phyloP scores from a whole-genome alignment of 2,888 invertebrate species.

The Panopea generosa region DNA sequence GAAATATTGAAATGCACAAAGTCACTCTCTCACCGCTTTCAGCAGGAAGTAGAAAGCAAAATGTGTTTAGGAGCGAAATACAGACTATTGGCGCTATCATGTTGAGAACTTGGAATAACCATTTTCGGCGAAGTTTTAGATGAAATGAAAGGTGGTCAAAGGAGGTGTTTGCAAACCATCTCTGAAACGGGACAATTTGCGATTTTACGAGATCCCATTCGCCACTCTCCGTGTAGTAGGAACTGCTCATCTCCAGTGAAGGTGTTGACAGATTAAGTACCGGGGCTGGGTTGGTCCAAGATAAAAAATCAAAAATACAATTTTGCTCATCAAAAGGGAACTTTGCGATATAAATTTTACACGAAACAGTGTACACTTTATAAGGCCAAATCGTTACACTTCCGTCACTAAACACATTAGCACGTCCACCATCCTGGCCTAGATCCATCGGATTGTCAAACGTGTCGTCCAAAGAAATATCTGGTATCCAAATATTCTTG shows the following conservation, averaged over 20 bases:
- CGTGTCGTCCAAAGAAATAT: slow-evolving; percentile 39
- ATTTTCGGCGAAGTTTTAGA: slow-evolving; percentile 31
- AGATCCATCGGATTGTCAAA: slow-evolving; percentile 55
- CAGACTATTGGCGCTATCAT: slow-evolving; percentile 45
- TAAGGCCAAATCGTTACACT: slow-evolving; percentile 56
- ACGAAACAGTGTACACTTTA: slow-evolving; percentile 39
- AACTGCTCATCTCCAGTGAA: slow-evolving; percentile 1
- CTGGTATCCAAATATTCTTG: slow-evolving; percentile 55
- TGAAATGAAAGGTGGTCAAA: slow-evolving; percentile 28
- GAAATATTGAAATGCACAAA: slow-evolving; percentile 55
- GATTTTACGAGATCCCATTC: slow-evolving; percentile 37
- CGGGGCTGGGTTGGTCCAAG: slow-evolving; percentile 51
- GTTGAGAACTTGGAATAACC: slow-evolving; percentile 45
- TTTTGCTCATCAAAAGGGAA: slow-evolving; percentile 67
- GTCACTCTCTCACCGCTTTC: slow-evolving; percentile 54
- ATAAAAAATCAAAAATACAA: slow-evolving; percentile 60
- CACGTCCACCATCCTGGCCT: slow-evolving; percentile 48
- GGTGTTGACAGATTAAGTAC: slow-evolving; percentile 25
- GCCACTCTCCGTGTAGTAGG: slow-evolving; percentile 30
- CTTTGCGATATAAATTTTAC: slow-evolving; percentile 42
- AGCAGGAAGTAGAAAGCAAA: slow-evolving; percentile 49
- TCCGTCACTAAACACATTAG: slow-evolving; percentile 43
- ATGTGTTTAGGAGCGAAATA: slow-evolving; percentile 44
- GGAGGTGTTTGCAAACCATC: slow-evolving; percentile 9
- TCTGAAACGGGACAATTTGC: neutral